Evolutionary conservation across 2,113 vertebrate genomes (phyloP), one percentile per base, ranked within the genome.

Genomic region (Delphinus delphis): DNA sequence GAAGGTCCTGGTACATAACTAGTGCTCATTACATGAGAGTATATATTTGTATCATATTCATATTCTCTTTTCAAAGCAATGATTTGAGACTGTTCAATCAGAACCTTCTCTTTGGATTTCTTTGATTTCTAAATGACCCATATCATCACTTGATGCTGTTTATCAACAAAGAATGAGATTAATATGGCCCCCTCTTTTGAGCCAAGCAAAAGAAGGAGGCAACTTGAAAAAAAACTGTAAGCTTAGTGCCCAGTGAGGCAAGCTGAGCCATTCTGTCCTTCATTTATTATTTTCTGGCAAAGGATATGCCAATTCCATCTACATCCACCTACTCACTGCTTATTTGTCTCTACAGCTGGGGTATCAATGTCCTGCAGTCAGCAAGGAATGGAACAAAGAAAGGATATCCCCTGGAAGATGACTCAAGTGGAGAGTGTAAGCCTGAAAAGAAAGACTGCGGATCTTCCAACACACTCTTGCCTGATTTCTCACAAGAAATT

Each of bases 31-130:
- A 17, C 41, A 15, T 5, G 26, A 47, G 4, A 68, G 44, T 26
- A 3, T 2, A 17, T 65, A n/a, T 50, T 79, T 13, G 1, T 33
- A 9, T 26, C 3, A 3, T 47, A 15, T 17, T 28, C 50, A 58
- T 58, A 58, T 33, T 86, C 21, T 5, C 44, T 95, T 74, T 84
- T 41, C 80, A 70, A 84, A 87, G 25, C 63, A 67, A 36, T 50
- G 65, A 47, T 81, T 71, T n/a, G 38, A 60, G 28, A 63, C 9
- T 31, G 1, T 92, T 93, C 53, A 60, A 47, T 62, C 23, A 33
- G 36, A 93, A 96, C 47, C 60, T 84, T 60, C 23, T 83, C 58
- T 81, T 50, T 28, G 68, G 38, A 53, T 74, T 87, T 87, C 63
- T 33, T 47, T 90, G 15, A 50, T 74, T 95, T 86, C 47, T 50